Conservation (phyloP, 2,888 invertebrate genomes). For the Gasteruption jaculator region DNA sequence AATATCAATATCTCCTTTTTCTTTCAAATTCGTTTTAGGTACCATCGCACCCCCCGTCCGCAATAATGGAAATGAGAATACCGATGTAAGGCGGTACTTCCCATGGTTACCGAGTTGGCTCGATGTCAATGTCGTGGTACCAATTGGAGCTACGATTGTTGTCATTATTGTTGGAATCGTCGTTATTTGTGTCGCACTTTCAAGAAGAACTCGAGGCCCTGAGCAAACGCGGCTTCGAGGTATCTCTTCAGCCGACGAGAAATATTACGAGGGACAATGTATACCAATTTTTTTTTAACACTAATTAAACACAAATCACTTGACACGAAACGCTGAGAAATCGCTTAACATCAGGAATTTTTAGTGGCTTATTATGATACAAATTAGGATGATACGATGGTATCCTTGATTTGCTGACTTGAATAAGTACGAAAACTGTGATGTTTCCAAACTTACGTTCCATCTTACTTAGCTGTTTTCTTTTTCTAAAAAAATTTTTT, state of each 20-base stretch:
- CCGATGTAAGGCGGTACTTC: constrained; percentile 56
- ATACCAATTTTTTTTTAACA: constrained; percentile 38
- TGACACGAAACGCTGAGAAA: not conserved
- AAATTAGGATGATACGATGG: too few species aligned
- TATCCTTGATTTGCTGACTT: too few species aligned
- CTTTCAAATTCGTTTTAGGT: constrained; percentile 60
- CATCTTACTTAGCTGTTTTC: constrained; percentile 19
- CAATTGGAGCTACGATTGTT: constrained; percentile 83
- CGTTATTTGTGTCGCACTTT: constrained; percentile 85
- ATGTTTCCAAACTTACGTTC: not conserved
- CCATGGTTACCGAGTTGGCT: constrained; percentile 85
- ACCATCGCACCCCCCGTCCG: constrained; percentile 75
- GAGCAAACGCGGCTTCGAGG: constrained; percentile 74
- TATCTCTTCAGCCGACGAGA: constrained; percentile 52
- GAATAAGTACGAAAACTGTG: too few species aligned
- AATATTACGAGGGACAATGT: constrained; percentile 53
- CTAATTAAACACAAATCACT: constrained; percentile 7
- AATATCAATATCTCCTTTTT: constrained; percentile 44
- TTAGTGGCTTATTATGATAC: too few species aligned
- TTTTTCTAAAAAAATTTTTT: not conserved
- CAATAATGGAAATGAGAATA: constrained; percentile 51
- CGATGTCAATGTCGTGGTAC: constrained; percentile 86
- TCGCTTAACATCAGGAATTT: not conserved
- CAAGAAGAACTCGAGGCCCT: constrained; percentile 67
- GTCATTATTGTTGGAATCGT: constrained; percentile 87